Base-by-base conservation (phyloP, 2,113 vertebrate species). In the Trinectes maculatus region DNA sequence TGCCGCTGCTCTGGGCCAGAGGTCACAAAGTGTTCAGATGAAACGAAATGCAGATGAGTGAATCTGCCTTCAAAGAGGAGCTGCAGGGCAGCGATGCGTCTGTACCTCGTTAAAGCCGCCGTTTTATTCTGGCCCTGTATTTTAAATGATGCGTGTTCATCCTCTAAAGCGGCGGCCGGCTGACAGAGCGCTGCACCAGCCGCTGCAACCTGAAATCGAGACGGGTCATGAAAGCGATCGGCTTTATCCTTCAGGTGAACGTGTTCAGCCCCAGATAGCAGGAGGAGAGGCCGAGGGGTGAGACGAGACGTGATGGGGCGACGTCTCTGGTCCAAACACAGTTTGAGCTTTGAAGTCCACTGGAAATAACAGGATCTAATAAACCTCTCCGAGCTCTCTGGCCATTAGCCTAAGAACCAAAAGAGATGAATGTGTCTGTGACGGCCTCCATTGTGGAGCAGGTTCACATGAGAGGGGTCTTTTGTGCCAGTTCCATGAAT, bases 271-370 rank as follows among this genome's bases (percentile, higher is more conserved):
- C 7, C 16, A 24, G 57, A 62, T 68, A 34, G 26, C n/a, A 49
- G 62, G 54, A 57, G 44, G 54, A 57, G 44, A 54, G 57, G 19
- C 34, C 65, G 29, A 7, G 5, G 39, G 48, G 36, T 48, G 13
- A 57, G 39, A 12, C 44, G 13, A 57, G 39, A 12, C 44, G 24
- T 34, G 29, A 58, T 68, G 59, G 49, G 56, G 21, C 33, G 13
- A 75, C 64, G 57, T 60, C 12, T 8, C 39, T 52, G 79, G 46
- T 67, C 33, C 3, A 12, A 66, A 60, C 19, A 15, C 1, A 13
- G 31, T 37, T 54, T 28, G 52, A 67, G 44, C 46, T 79, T 82
- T 82, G 64, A 71, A 77, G 68, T 79, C 52, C 16, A 28, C 16
- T 18, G 31, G 18, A 63, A 68, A 66, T 48, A 72, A 46, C 29